Conservation (phyloP, 2,888 invertebrate species). For the Clostera curtula region DNA sequence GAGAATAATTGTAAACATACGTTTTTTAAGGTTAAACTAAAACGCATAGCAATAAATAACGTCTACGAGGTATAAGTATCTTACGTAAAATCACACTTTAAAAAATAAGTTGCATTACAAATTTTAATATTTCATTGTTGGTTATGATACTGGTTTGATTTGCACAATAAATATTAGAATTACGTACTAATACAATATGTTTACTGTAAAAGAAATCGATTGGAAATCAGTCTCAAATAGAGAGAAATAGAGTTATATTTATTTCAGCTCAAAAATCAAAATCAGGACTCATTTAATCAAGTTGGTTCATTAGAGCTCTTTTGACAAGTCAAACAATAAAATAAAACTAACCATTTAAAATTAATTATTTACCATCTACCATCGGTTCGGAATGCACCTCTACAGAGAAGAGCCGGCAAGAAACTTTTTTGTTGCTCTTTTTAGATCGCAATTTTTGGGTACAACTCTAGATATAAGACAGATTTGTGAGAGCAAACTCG, state of each 20-base stretch:
- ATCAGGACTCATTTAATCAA: too few species aligned
- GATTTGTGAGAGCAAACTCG: too few species aligned
- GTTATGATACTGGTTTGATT: slow-evolving; percentile 10
- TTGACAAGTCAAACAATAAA: too few species aligned
- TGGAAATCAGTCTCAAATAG: neutral
- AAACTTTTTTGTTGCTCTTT: too few species aligned
- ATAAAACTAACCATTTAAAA: too few species aligned
- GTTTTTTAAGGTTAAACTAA: slow-evolving; percentile 21
- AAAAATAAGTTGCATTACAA: slow-evolving; percentile 17
- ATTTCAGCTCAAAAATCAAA: too few species aligned
- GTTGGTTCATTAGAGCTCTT: too few species aligned
- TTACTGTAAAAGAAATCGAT: neutral
- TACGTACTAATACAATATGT: neutral
- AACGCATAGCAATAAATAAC: slow-evolving; percentile 33
- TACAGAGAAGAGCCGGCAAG: too few species aligned
- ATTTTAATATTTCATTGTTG: slow-evolving; percentile 4
- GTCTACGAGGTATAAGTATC: slow-evolving; percentile 19
- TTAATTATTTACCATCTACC: too few species aligned
- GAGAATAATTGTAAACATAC: slow-evolving; percentile 20
- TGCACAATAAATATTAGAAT: neutral
- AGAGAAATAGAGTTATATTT: neutral
- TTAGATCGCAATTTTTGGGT: too few species aligned
- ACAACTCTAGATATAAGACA: too few species aligned
- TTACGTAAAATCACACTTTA: slow-evolving; percentile 19
- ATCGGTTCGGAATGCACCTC: too few species aligned